These are phyloP conservation scores for Ferdinandea cuprea DNA, from an alignment of 2,888 invertebrate genomes.

Conservation along the genomic window DNA sequence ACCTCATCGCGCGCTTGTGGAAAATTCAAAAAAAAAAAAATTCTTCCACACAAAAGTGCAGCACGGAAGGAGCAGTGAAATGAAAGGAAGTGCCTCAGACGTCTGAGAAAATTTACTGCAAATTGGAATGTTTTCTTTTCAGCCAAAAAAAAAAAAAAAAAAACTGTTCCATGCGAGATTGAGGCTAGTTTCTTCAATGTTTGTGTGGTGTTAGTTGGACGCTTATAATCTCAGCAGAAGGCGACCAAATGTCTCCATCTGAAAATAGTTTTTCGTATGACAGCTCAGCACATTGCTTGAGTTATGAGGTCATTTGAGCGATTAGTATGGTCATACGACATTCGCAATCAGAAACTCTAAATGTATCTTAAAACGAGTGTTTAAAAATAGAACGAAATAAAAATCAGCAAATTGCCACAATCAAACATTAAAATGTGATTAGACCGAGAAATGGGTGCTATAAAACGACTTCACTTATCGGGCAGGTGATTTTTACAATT, in stretches of 20 bases:
- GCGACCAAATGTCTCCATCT: constrained; percentile 37
- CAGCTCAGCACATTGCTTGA: constrained; percentile 8
- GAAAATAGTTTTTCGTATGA: constrained; percentile 33
- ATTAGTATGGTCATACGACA: constrained; percentile 3
- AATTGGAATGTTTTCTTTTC: constrained; percentile 61
- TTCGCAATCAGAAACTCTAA: too few relatives aligned
- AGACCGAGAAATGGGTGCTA: constrained; percentile 17
- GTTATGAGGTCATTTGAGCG: constrained; percentile 33
- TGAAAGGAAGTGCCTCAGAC: constrained; percentile 54
- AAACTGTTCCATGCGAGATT: too few relatives aligned
- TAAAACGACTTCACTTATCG: constrained; percentile 29
- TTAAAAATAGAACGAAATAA: neutral
- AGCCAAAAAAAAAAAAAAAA: too few relatives aligned
- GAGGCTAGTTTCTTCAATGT: too few relatives aligned
- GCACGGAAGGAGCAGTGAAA: constrained; percentile 1
- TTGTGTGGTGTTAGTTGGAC: neutral
- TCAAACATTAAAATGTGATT: constrained; percentile 50
- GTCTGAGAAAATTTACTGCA: constrained; percentile 69
- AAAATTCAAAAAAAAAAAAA: constrained; percentile 67
- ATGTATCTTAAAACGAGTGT: too few relatives aligned
- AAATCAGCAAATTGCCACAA: neutral
- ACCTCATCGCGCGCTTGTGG: constrained; percentile 35
- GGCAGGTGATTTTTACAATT: constrained; percentile 60
- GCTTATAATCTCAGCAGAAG: neutral
- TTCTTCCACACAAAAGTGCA: constrained; percentile 62